Evolutionary conservation across 2,113 vertebrate species (phyloP), one percentile per base, ranked within the genome.

Genomic region (Megaleporinus macrocephalus): DNA sequence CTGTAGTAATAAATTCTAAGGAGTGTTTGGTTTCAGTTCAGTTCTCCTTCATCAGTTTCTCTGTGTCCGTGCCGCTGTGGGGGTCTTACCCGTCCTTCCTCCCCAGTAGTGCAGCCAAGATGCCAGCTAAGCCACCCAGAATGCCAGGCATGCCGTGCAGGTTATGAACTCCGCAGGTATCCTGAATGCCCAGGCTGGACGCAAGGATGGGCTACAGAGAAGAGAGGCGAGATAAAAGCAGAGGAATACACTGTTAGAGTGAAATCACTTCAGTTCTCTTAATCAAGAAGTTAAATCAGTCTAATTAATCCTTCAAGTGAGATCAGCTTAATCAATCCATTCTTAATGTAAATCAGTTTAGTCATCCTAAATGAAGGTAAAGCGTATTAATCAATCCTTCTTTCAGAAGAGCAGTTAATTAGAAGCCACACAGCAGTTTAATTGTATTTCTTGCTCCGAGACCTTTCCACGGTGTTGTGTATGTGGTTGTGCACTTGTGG

Each of bases 131-230:
- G 0, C 97, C 97, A 0, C 97, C 98, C 33, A 98, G 47, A 81
- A 99, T 88, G 36, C 97, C 97, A 41, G 98, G 98, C 91, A 99
- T 95, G n/a, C 97, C 98, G 10, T 99, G 98, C 30, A 99, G 93
- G 87, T 98, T 98, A 89, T 99, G 98, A 73, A 99, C 96, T 0
- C 98, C 97, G 36, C 98, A 98, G 1, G 97, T 99, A 76, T 99
- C 98, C 16, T 98, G 97, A 89, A 99, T 96, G 29, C 89, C 95
- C 90, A 98, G 82, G 27, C 90, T 95, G 49, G 95, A 91, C 26
- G 93, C 93, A 81, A 98, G 77, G 49, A 96, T 51, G 72, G 97
- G 98, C 98, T 99, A 59, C 76, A 92, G 87, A 77, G n/a, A 78
- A 81, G 24, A 71, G 0, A 44, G 16, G 36, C 26, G 15, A 73